Base-by-base conservation (phyloP, 2,797 vertebrate species). In the Micropoecilia bifurca region DNA sequence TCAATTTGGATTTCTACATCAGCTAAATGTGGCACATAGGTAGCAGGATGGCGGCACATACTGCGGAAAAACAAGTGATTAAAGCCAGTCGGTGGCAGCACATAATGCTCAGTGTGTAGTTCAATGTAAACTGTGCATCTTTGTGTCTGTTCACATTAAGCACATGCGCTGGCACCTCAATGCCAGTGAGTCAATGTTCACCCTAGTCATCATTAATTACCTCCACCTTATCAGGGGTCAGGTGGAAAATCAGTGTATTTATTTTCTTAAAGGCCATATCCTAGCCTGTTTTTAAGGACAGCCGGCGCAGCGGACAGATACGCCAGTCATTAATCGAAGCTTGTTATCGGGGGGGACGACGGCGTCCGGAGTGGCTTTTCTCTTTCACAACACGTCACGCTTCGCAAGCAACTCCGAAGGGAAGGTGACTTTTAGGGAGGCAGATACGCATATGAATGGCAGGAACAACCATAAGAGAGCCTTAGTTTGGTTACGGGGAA, bases 341-440 rank as follows among this genome's bases (percentile, higher is more conserved):
- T 86, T 81, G 89, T 93, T 94, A 94, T 92, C 83, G 28, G 88
- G 30, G 88, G 79, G 53, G 3, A n/a, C 7, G 6, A 13, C 43
- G 85, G 53, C 57, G 75, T 87, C 80, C 78, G 7, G 50, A 30
- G 5, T 8, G 50, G 69, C 83, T 87, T 87, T 89, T 89, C 84
- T 77, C 87, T 92, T 87, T 90, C 89, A 59, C 77, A 0, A 87
- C 85, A 86, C 66, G 80, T 87, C 48, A 80, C 28, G 0, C 75
- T 75, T 76, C 18, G 1, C 47, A 3, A 50, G 83, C 82, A 28
- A 59, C 84, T 86, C 81, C 0, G 22, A 82, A 68, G 83, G 84
- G 83, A 93, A 94, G 93, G 92, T 94, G 92, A 94, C 93, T 94
- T 92, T 88, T 89, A 87, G 83, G 84, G 33, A 45, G 68, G 72